These are phyloP conservation scores for Calypte anna DNA, from an alignment of 2,113 vertebrate genomes.

Conservation along the genomic window DNA sequence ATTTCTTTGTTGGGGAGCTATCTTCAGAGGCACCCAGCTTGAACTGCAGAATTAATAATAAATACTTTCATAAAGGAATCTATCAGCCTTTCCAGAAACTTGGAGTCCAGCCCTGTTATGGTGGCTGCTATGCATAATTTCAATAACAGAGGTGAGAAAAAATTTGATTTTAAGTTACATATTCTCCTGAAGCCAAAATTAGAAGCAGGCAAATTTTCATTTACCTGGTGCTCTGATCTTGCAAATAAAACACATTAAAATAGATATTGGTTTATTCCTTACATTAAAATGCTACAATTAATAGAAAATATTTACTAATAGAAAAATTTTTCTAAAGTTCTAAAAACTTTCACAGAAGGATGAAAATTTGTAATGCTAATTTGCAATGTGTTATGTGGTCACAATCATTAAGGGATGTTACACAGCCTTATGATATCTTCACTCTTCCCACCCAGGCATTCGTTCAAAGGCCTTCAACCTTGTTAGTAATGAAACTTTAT, in stretches of 20 bases:
- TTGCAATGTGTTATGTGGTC: not conserved
- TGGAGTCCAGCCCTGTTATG: not conserved
- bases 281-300: not conserved
- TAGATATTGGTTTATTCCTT: not conserved
- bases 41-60: not conserved
- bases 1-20: not conserved
- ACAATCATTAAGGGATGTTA: not conserved
- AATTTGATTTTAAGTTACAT: not conserved
- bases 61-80: not conserved
- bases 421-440: not conserved
- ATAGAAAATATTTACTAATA: not conserved
- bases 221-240: not conserved
- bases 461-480: constrained; percentile 17
- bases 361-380: not conserved
- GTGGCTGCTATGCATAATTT: not conserved
- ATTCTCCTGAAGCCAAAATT: not conserved
- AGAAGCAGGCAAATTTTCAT: not conserved
- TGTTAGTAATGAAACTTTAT: not conserved
- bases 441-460: not conserved
- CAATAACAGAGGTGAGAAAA: not conserved
- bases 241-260: not conserved
- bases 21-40: not conserved
- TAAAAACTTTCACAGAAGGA: not conserved
- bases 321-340: not conserved
- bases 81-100: not conserved